Conservation (phyloP, 2,797 vertebrate genomes). For the Leontopithecus rosalia region DNA sequence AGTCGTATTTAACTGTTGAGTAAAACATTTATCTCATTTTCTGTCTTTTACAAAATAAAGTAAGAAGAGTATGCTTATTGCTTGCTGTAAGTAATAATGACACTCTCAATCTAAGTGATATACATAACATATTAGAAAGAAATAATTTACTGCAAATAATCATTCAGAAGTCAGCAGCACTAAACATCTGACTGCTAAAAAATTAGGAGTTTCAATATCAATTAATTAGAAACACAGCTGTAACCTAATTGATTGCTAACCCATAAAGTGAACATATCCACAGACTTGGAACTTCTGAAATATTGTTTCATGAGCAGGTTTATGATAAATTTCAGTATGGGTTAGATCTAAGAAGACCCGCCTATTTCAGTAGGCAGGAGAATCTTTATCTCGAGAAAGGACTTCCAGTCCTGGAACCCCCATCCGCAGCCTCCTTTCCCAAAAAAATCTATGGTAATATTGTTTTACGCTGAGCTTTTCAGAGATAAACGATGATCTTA, state of each 20-base stretch:
- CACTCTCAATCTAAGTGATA: not conserved
- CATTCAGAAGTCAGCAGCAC: not conserved
- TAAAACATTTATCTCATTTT: not conserved
- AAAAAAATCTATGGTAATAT: conserved; percentile 36
- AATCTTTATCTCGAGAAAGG: conserved; percentile 23
- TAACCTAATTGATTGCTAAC: not conserved
- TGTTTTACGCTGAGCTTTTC: conserved; percentile 16
- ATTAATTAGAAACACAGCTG: not conserved
- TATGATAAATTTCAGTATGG: not conserved
- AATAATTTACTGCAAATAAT: conserved; percentile 25
- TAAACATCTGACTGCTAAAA: not conserved
- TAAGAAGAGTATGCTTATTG: not conserved
- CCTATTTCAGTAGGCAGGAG: not conserved
- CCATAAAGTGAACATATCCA: not conserved
- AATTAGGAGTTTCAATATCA: conserved; percentile 24
- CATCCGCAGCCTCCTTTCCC: not conserved
- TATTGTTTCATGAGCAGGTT: not conserved
- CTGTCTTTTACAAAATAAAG: not conserved
- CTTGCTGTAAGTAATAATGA: not conserved
- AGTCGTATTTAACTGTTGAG: not conserved
- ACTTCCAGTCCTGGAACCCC: not conserved
- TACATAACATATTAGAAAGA: conserved; percentile 1
- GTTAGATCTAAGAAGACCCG: not conserved
- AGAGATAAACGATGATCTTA: conserved; percentile 51
- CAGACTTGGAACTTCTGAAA: not conserved